Evolutionary conservation across 2,888 invertebrate species (phyloP).

Genomic region (Zhengitettix transpicula): DNA sequence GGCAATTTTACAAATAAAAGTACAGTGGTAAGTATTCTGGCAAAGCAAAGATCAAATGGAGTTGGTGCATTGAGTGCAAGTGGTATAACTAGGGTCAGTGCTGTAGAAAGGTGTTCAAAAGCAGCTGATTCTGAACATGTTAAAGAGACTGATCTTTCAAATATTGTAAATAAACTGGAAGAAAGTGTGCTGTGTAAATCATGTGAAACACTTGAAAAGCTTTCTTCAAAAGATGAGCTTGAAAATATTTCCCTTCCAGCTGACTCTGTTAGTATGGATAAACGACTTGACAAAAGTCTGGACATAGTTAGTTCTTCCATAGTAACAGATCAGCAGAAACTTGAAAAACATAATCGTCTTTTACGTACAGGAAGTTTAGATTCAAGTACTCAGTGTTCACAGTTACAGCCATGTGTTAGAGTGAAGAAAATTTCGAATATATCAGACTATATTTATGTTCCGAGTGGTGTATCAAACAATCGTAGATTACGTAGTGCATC

Average conservation of each 20-base stretch:
- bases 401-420: slow-evolving; percentile 7
- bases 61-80: background rate
- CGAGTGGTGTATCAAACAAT: slow-evolving; percentile 1
- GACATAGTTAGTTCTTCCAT: background rate
- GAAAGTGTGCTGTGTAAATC: background rate
- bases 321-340: background rate
- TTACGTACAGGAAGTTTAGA: slow-evolving; percentile 5
- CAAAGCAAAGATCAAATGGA: background rate
- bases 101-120: background rate
- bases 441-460: background rate
- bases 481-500: slow-evolving; percentile 10
- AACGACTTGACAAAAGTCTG: background rate
- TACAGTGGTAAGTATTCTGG: background rate
- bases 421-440: slow-evolving; percentile 6
- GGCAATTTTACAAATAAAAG: background rate
- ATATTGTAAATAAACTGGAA: background rate
- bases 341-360: background rate
- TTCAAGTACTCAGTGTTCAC: slow-evolving; percentile 1
- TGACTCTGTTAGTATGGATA: background rate
- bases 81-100: background rate
- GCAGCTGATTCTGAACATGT: too few relatives aligned
- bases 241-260: background rate
- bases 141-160: background rate
- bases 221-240: background rate
- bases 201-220: background rate